A percentile compares a stretch with the other conserved stretches of the same genome.
These are phyloP conservation scores for Baronia brevicornis DNA, from an alignment of 2,888 invertebrate species.

Conservation along the genomic window DNA sequence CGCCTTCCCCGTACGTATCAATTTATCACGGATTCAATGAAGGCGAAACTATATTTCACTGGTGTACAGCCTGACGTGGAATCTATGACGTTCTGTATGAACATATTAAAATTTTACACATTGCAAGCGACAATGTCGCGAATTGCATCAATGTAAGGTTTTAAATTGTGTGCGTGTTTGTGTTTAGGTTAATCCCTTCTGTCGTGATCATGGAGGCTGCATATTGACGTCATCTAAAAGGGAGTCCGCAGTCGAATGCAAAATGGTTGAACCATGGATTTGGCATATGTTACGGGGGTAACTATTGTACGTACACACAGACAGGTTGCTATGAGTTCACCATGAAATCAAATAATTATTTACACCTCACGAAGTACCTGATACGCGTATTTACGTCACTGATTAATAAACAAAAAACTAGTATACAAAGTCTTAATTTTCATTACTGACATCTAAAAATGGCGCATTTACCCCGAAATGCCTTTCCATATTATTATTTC, in stretches of 20 bases:
- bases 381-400: neutral
- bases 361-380: neutral
- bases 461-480: neutral
- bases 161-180: neutral
- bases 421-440: too few relatives aligned
- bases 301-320: slow-evolving; percentile 50
- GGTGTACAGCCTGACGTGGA: slow-evolving; percentile 56
- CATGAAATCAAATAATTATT: neutral
- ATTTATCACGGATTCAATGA: slow-evolving; percentile 73
- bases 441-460: too few relatives aligned
- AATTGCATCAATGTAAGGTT: slow-evolving; percentile 1
- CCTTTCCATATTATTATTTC: too few relatives aligned
- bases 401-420: too few relatives aligned
- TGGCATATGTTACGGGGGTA: slow-evolving; percentile 72
- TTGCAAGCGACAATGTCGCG: slow-evolving; percentile 12
- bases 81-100: slow-evolving; percentile 33
- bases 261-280: slow-evolving; percentile 73
- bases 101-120: slow-evolving; percentile 30
- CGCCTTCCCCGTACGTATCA: slow-evolving; percentile 57
- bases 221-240: slow-evolving; percentile 73
- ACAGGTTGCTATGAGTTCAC: slow-evolving; percentile 9
- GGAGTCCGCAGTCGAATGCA: slow-evolving; percentile 69
- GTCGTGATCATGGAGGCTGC: slow-evolving; percentile 35
- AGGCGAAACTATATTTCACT: slow-evolving; percentile 73
- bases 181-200: slow-evolving; percentile 26